Conservation (phyloP, 92 coral and sea anemone genomes). For the Phenganax subtilis region DNA sequence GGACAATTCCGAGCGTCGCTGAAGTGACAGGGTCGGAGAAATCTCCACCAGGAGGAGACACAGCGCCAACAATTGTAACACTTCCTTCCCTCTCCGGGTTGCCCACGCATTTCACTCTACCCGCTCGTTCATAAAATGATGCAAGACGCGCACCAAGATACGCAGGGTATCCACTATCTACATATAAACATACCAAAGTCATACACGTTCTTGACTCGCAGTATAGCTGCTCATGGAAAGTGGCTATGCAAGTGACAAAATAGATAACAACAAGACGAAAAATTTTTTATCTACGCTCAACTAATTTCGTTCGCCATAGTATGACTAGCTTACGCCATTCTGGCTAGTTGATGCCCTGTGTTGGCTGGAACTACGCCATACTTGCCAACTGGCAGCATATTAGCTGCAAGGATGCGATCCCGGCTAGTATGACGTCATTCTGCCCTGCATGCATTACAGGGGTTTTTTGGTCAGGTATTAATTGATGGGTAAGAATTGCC, state of each 20-base stretch:
- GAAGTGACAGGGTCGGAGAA: constrained; percentile 99
- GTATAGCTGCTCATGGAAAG: background rate
- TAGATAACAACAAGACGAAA: no score
- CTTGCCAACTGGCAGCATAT: no score
- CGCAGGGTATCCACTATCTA: constrained; percentile 99
- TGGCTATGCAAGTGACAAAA: background rate
- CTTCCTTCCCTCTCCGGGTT: constrained; percentile 99
- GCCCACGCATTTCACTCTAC: constrained; percentile 92
- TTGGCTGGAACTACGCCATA: no score
- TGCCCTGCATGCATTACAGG: no score
- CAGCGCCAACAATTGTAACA: constrained; percentile 99
- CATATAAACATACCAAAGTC: background rate
- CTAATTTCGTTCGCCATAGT: no score
- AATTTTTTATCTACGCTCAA: no score
- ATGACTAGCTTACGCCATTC: no score
- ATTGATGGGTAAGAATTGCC: no score
- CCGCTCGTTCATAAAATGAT: constrained; percentile 97
- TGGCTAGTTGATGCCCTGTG: no score
- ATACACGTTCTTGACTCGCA: background rate
- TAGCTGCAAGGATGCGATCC: no score
- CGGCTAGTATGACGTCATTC: no score
- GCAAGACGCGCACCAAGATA: constrained; percentile 99
- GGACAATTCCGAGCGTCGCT: constrained; percentile 94
- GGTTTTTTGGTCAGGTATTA: no score
- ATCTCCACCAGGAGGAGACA: constrained; percentile 99